phyloP scores from a whole-genome alignment of 2,113 vertebrate genomes.

The Cariama cristata region DNA sequence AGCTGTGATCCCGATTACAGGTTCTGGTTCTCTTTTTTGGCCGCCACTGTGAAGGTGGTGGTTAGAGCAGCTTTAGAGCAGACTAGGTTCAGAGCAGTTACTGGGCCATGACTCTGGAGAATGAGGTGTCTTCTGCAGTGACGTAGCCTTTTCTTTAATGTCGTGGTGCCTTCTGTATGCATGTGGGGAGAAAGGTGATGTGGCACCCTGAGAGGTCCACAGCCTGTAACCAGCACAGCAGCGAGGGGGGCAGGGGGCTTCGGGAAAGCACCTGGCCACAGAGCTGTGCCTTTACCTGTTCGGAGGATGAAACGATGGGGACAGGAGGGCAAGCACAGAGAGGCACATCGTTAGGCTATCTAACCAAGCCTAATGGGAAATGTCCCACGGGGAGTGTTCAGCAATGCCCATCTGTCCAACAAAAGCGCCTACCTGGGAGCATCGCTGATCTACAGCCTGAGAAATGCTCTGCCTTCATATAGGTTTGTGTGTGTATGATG shows the following conservation, averaged over 20 bases:
- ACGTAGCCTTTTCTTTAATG: neutral
- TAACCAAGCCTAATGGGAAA: neutral
- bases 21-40: neutral
- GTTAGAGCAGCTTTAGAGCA: neutral
- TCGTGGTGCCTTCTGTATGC: neutral
- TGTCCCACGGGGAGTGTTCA: neutral
- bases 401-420: neutral
- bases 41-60: neutral
- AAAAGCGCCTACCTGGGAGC: neutral
- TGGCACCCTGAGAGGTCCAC: neutral
- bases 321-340: neutral
- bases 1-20: neutral
- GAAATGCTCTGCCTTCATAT: neutral
- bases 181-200: fast-evolving
- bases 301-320: neutral
- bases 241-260: neutral
- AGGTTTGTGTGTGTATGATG: neutral
- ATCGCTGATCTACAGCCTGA: neutral
- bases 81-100: neutral
- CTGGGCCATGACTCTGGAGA: neutral
- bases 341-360: neutral
- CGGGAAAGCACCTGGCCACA: neutral
- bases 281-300: neutral
- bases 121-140: neutral
- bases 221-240: neutral